These are phyloP conservation scores for Lophius piscatorius DNA, from an alignment of 2,113 vertebrate species.

Conservation along the genomic window DNA sequence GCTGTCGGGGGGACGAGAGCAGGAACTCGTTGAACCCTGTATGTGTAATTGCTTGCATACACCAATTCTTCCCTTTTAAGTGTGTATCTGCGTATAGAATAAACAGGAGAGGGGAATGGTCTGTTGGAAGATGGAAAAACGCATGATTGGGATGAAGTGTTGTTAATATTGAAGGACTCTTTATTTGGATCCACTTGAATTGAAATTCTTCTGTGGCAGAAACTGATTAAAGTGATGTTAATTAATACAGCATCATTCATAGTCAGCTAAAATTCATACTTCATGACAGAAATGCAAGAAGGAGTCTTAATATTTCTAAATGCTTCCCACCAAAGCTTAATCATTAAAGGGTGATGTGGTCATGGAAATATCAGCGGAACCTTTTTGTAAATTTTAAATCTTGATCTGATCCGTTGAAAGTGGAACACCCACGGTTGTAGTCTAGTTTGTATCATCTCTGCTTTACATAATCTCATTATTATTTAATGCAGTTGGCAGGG, in stretches of 20 bases:
- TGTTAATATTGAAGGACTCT: constrained; percentile 1
- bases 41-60: too few relatives aligned
- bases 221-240: constrained; percentile 3
- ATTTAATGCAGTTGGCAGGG: constrained; percentile 43
- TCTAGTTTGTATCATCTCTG: constrained; percentile 47
- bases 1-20: constrained; percentile 33
- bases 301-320: not conserved
- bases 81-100: constrained; percentile 10
- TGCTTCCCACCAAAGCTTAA: too few relatives aligned
- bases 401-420: not conserved
- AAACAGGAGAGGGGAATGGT: not conserved
- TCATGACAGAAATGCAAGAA: constrained; percentile 9
- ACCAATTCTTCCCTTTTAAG: too few relatives aligned
- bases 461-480: constrained; percentile 67
- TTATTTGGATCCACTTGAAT: constrained; percentile 23
- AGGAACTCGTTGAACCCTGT: constrained; percentile 10
- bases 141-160: not conserved
- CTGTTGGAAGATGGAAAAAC: constrained; percentile 4
- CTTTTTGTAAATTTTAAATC: not conserved
- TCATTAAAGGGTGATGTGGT: too few relatives aligned
- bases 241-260: too few relatives aligned
- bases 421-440: not conserved
- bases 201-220: not conserved
- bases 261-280: constrained; percentile 2
- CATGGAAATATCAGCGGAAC: too few relatives aligned